These are phyloP conservation scores for Symphodus melops DNA, from an alignment of 2,113 vertebrate genomes.

Conservation along the genomic window DNA sequence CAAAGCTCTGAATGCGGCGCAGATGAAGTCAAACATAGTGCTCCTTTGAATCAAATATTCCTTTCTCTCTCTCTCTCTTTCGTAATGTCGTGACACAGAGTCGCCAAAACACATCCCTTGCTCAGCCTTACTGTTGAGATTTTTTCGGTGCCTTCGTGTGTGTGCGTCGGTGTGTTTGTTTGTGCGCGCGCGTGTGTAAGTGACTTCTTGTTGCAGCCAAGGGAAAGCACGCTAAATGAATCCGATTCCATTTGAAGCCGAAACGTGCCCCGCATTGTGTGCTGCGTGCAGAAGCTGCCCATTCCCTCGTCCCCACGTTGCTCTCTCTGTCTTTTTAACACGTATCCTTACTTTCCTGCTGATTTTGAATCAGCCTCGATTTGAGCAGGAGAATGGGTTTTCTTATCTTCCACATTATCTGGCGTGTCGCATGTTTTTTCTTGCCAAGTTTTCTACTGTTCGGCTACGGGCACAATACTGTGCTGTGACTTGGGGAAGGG, in stretches of 20 bases:
- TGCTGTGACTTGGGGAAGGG: background rate
- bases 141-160: background rate
- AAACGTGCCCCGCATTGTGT: conserved; percentile 49
- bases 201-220: conserved; percentile 41
- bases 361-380: conserved; percentile 60
- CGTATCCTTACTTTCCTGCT: conserved; percentile 52
- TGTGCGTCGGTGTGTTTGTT: no score
- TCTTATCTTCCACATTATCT: conserved; percentile 62
- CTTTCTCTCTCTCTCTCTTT: background rate
- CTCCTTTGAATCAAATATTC: background rate
- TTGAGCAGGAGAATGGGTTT: conserved; percentile 69
- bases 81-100: background rate
- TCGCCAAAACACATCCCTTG: conserved; percentile 9
- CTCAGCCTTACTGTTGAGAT: conserved; percentile 5
- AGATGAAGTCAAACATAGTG: background rate
- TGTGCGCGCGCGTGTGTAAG: conserved; percentile 15
- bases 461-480: background rate
- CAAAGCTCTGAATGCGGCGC: conserved; percentile 1
- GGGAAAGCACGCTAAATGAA: conserved; percentile 61
- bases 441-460: conserved; percentile 19
- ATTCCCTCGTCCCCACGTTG: conserved; percentile 48
- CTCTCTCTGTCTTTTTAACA: conserved; percentile 63
- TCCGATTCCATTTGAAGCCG: conserved; percentile 50
- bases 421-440: conserved; percentile 36
- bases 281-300: conserved; percentile 36